Evolutionary conservation across 2,797 vertebrate genomes (phyloP).

Genomic region (Dendrocincla tyrannina): DNA sequence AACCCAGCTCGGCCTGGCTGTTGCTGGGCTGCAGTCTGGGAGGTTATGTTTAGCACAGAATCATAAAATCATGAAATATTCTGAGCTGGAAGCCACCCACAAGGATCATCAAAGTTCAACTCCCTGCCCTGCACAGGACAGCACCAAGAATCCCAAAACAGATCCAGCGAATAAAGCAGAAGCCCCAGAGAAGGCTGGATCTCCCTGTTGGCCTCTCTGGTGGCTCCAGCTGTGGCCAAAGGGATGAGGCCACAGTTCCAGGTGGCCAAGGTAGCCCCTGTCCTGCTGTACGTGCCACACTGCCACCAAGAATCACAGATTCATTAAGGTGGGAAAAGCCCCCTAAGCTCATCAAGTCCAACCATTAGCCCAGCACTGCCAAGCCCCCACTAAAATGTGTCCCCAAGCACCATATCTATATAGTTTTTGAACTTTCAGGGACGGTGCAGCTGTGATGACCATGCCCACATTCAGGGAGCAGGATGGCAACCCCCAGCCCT

Average conservation of each 20-base stretch:
- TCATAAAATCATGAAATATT: neutral
- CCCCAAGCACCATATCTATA: neutral
- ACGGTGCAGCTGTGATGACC: neutral
- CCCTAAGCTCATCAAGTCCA: accelerated
- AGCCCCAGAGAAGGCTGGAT: neutral
- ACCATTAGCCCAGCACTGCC: neutral
- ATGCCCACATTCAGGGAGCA: neutral
- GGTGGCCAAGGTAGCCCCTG: neutral
- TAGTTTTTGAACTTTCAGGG: neutral
- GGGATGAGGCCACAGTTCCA: neutral
- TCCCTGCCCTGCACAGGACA: neutral
- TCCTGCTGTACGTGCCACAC: neutral
- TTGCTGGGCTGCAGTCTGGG: neutral
- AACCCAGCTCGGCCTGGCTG: neutral
- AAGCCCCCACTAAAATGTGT: neutral
- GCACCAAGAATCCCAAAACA: neutral
- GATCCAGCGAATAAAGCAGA: neutral
- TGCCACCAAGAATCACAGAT: neutral
- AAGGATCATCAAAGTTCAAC: neutral
- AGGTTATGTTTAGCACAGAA: neutral
- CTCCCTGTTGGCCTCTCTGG: accelerated
- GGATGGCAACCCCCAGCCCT: neutral
- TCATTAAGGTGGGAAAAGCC: neutral
- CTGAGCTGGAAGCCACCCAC: accelerated
- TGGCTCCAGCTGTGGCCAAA: neutral